phyloP scores from a whole-genome alignment of 2,797 vertebrate species.

The Xiphophorus birchmanni region DNA sequence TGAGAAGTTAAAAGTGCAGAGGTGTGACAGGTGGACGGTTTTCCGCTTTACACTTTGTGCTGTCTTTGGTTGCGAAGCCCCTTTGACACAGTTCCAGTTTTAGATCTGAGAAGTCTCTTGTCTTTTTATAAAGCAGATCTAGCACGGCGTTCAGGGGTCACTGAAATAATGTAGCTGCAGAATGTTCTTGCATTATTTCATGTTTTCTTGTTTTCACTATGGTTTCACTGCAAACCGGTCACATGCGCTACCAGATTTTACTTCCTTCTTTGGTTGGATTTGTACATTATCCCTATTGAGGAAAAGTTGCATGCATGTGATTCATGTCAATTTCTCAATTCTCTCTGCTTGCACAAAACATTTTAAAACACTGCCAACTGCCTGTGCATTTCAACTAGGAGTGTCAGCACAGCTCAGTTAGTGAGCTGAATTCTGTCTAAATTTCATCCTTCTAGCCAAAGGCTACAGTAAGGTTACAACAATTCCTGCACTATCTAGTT shows the following conservation, averaged over 20 bases:
- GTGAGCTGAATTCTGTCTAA: not conserved
- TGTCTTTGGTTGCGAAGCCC: not conserved
- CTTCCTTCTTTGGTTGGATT: constrained; percentile 53
- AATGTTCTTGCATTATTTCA: not conserved
- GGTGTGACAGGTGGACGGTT: not conserved
- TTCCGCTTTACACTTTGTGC: constrained; percentile 1
- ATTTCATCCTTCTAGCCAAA: not conserved
- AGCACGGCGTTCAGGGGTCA: not conserved
- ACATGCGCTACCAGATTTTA: constrained; percentile 58
- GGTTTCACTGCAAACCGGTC: constrained; percentile 49
- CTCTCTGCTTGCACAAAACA: constrained; percentile 14
- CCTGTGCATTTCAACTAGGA: not conserved
- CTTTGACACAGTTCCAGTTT: not conserved
- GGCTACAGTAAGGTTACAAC: not conserved
- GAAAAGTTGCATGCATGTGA: constrained; percentile 16
- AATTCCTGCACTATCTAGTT: not conserved
- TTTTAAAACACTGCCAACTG: not conserved
- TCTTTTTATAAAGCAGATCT: not conserved
- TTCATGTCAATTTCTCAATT: constrained; percentile 1
- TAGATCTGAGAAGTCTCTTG: not conserved
- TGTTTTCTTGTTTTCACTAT: constrained; percentile 1
- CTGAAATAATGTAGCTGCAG: not conserved
- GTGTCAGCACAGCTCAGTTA: not conserved
- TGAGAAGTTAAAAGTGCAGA: constrained; percentile 49
- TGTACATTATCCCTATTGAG: constrained; percentile 21